Conservation (phyloP, 2,797 vertebrate species). For the Caiman crocodilus region DNA sequence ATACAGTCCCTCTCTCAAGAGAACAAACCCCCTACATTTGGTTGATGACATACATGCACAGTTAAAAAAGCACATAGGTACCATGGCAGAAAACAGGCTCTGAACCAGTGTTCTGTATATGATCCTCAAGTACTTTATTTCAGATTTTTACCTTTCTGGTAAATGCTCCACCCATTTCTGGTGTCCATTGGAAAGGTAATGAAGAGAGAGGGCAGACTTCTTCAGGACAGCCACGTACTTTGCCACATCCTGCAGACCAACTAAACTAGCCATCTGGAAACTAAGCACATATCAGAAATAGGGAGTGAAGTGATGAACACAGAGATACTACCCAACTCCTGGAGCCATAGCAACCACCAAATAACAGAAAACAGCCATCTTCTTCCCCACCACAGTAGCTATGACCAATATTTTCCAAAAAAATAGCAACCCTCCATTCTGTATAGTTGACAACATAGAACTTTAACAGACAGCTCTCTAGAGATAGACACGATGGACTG, state of each 20-base stretch:
- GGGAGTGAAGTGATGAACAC: background rate
- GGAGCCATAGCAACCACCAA: background rate
- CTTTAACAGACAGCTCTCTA: no score
- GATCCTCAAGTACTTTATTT: background rate
- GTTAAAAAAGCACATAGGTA: background rate
- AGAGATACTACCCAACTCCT: background rate
- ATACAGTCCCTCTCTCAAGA: no score
- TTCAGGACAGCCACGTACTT: constrained; percentile 91
- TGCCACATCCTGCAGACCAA: constrained; percentile 88
- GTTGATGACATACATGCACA: background rate
- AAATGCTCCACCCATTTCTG: constrained; percentile 95
- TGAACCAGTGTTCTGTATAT: background rate
- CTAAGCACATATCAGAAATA: constrained; percentile 71
- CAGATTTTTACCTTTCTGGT: constrained; percentile 88
- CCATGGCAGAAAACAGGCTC: accelerated
- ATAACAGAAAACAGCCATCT: background rate
- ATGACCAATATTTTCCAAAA: background rate
- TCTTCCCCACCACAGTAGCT: background rate
- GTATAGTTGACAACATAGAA: background rate
- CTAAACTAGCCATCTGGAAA: constrained; percentile 89
- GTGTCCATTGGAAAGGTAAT: constrained; percentile 94
- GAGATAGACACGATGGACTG: no score
- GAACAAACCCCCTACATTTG: background rate
- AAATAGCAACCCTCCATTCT: background rate
- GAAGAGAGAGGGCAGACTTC: constrained; percentile 88